A percentile compares a stretch with the other conserved stretches of the same genome.
Conservation (phyloP, 2,113 vertebrate species). For the Columbina picui region DNA sequence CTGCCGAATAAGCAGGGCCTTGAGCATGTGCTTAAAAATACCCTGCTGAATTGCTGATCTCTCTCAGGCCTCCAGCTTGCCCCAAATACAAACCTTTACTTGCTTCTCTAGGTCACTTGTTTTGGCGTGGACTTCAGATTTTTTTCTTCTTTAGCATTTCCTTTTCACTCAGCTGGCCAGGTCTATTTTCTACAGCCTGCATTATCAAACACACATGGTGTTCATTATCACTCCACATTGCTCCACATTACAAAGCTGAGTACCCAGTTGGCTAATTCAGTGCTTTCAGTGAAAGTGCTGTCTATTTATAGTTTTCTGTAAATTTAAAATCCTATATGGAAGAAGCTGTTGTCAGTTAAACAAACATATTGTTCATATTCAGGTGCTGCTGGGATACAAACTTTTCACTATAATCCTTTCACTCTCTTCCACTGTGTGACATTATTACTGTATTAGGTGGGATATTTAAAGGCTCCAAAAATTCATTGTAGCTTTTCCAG, state of each 20-base stretch:
- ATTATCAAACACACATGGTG: conserved; percentile 76
- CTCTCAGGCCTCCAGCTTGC: background rate
- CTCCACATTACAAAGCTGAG: conserved; percentile 61
- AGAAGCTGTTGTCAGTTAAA: conserved; percentile 57
- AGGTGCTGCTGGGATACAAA: conserved; percentile 44
- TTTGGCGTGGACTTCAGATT: conserved; percentile 53
- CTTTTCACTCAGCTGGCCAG: conserved; percentile 63
- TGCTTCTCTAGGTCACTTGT: conserved; percentile 41
- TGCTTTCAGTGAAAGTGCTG: conserved; percentile 67
- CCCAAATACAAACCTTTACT: conserved; percentile 13
- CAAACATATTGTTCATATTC: conserved; percentile 25
- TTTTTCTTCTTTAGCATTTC: conserved; percentile 60
- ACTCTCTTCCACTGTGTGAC: background rate
- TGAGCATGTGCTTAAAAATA: conserved; percentile 65
- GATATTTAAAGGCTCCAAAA: conserved; percentile 23
- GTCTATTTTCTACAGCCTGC: conserved; percentile 64
- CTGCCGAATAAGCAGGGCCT: conserved; percentile 40
- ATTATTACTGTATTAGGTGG: background rate
- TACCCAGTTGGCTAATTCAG: conserved; percentile 71
- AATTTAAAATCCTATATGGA: conserved; percentile 1
- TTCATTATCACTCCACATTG: conserved; percentile 77
- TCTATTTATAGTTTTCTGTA: conserved; percentile 60
- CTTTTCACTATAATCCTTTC: conserved; percentile 35
- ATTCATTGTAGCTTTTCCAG: background rate
- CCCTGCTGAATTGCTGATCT: conserved; percentile 61